These are phyloP conservation scores for Macquaria ambigua DNA, from an alignment of 2,113 vertebrate species.

Conservation along the genomic window DNA sequence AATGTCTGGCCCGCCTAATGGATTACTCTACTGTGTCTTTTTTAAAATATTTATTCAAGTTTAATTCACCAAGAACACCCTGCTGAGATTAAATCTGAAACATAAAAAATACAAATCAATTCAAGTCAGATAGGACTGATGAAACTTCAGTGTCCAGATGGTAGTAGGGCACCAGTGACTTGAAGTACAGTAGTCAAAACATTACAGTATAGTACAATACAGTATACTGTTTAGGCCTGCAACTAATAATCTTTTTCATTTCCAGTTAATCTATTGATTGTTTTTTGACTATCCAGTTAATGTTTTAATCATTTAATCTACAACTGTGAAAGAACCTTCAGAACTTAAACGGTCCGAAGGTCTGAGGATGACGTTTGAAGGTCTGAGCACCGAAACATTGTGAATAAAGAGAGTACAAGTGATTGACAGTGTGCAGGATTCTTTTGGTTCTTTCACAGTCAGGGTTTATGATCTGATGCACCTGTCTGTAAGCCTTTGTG, in stretches of 20 bases:
- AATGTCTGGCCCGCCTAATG: not conserved
- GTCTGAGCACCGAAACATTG: not conserved
- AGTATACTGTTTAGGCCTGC: no score
- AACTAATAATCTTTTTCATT: no score
- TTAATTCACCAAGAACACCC: not conserved
- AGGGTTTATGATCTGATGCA: not conserved
- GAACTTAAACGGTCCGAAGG: not conserved
- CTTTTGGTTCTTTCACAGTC: not conserved
- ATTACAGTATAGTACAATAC: no score
- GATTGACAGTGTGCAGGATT: not conserved
- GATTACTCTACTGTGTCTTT: not conserved
- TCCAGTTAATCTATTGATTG: no score
- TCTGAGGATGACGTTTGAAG: not conserved
- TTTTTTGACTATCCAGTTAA: no score
- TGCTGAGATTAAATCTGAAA: slow-evolving; percentile 2
- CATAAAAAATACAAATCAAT: not conserved
- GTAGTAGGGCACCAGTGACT: not conserved
- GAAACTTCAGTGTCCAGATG: no score
- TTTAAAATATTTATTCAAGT: not conserved
- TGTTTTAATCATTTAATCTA: not conserved
- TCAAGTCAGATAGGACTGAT: not conserved
- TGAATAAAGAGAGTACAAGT: not conserved
- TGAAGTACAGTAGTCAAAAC: not conserved
- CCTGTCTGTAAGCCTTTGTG: no score
- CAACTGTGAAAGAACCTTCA: not conserved